Base-by-base conservation (phyloP, 2,113 vertebrate genomes). In the Neoarius graeffei region DNA sequence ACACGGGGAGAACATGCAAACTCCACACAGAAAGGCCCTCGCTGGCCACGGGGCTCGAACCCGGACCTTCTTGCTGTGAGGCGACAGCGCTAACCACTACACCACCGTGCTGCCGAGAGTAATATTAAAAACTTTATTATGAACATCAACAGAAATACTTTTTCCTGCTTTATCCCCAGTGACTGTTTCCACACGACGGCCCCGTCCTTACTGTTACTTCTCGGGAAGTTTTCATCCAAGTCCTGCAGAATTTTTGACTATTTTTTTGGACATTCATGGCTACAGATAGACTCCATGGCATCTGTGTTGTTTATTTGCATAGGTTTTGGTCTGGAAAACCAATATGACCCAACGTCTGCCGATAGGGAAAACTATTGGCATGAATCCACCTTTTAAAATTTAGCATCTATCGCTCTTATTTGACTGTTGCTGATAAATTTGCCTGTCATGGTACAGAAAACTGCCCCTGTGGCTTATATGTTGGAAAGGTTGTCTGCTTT, bases 391-490 rank as follows among this genome's bases (percentile, higher is more conserved):
- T 71, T 59, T 71, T n/a, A 50, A 62, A 71, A 5, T 50, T 76
- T 79, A 48, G 20, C 42, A 62, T 88, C 48, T 52, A 35, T 54
- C 48, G 62, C 10, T 15, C n/a, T 60, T 17, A 81, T 73, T 76
- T 84, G 81, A 77, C n/a, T 85, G 50, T 60, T 85, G 84, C 84
- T 85, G 84, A 76, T 71, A 59, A 85, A 85, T 85, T 85, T 85
- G 71, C 84, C 19, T 85, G 19, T 19, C 4, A 56, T 76, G 84
- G 84, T 76, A 62, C 54, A 85, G 84, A 76, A 85, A 85, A 85
- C 69, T 59, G 73, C 54, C 84, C 35, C 30, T 85, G 84, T 85
- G 71, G 84, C 10, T 85, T 30, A 23, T 59, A 35, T 54, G 20
- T 48, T 48, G 17, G 69, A 76, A 76, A 85, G 23, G 71, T 50